Base-by-base conservation (phyloP, 92 coral and sea anemone species). In the Paramuricea clavata region DNA sequence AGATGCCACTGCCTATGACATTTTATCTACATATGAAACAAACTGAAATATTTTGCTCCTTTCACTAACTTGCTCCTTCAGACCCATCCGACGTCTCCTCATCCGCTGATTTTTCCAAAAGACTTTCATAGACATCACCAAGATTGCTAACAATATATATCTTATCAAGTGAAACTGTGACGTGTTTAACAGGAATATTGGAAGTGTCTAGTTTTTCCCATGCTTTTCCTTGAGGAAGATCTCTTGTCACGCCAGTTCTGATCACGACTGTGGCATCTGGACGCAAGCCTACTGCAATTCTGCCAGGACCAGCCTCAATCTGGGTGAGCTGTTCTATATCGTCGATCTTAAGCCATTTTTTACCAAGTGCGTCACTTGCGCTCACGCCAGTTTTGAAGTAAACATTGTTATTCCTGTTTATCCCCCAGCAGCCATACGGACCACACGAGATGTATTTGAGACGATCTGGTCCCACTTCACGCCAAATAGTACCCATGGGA, bases 281-380 rank as follows among this genome's bases (percentile, higher is more conserved):
- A 2, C 6, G 56, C 72, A 79, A 23, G 22, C 84, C 84, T 12
- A 41, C 84, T 1, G 15, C 57, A 59, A 79, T 23, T 7, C 84
- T 73, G 19, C 57, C 56, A 30, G 84, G 84, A 60, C 84, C 84
- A 32, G 84, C 50, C 57, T 79, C 84, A 19, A 79, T 35, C 33
- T 57, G 70, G 19, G 73, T 42, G 25, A 79, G 52, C 54, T 60
- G 50, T 41, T 5, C 78, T n/a, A n/a, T n/a, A n/a, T n/a, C n/a
- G n/a, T n/a, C 52, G 36, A 72, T 26, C 30, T 23, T 39, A 11
- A 56, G 8, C 84, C 84, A 79, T 27, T 42, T 35, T 0, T 4
- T n/a, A 16, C 84, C 84, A 15, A 31, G 52, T 28, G 84, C 73
- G n/a, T 35, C 54, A 27, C 26, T 36, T 42, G 35, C n/a, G 12